phyloP scores from a whole-genome alignment of 92 coral and sea anemone species.

The Palythoa heliodiscus region DNA sequence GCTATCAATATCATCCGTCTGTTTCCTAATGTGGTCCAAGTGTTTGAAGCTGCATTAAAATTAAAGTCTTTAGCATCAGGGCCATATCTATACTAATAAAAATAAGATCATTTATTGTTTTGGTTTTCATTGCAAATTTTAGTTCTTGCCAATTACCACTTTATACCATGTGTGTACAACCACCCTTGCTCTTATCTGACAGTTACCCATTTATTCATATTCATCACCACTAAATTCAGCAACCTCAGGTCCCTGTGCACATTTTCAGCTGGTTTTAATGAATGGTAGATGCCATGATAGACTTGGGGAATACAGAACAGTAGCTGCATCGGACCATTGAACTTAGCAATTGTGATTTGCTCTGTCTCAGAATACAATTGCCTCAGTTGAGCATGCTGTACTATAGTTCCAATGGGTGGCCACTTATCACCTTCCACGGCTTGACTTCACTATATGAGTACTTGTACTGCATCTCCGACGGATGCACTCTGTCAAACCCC shows the following conservation, averaged over 20 bases:
- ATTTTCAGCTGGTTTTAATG: not conserved
- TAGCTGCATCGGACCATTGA: conserved; percentile 20
- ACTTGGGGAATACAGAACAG: not conserved
- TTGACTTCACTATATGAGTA: conserved; percentile 44
- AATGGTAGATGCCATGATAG: conserved; percentile 10
- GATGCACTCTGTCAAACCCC: conserved; percentile 24
- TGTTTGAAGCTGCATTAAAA: too few relatives aligned
- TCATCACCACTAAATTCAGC: not conserved
- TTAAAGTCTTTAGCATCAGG: too few relatives aligned
- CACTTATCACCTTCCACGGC: conserved; percentile 22
- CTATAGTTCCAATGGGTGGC: not conserved
- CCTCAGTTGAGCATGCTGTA: not conserved
- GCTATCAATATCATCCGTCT: too few relatives aligned
- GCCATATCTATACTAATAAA: too few relatives aligned
- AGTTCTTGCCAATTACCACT: too few relatives aligned
- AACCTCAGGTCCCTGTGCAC: conserved; percentile 10
- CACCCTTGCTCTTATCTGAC: too few relatives aligned
- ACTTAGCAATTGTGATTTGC: conserved; percentile 7
- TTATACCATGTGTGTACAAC: too few relatives aligned
- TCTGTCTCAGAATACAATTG: not conserved
- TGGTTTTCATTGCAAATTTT: too few relatives aligned
- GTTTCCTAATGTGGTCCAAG: too few relatives aligned
- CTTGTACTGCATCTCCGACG: conserved; percentile 35
- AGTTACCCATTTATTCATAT: not conserved
- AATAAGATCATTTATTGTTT: too few relatives aligned